Evolutionary conservation across 2,888 invertebrate genomes (phyloP), one percentile per base, ranked within the genome.

Genomic region (Caenorhabditis angaria): DNA sequence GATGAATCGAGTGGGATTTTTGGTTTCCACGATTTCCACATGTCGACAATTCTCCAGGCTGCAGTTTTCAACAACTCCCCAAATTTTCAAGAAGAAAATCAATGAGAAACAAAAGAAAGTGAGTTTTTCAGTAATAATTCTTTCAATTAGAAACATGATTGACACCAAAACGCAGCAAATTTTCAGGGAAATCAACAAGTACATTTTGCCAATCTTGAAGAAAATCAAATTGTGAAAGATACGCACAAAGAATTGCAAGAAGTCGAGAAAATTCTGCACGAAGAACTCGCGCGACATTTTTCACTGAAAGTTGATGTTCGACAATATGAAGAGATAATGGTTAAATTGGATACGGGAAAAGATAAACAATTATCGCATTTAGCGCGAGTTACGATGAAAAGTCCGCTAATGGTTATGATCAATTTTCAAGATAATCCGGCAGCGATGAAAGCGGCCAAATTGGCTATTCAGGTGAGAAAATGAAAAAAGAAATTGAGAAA

Each of bases 361-460:
- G 82, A 82, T 20, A 77, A 83, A 51, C 65, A 63, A 53, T 68
- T 85, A 65, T 80, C 82, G 5, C 69, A 72, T 29, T 53, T 85
- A 14, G 83, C 78, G 14, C 68, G 83, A 32, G 76, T 85, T 6
- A 61, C 81, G 3, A 53, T 85, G 50, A 83, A 84, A 59, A 78
- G 65, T 22, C 76, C 85, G 4, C 70, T 81, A 18, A 79, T 82
- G 69, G 77, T 85, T 20, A 78, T 82, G 76, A 80, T 85, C 54
- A 84, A 84, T 55, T 82, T 84, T 56, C 70, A 81, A n/a, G 82
- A 84, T 59, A 85, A 83, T 59, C 83, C 85, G 20, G 59, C 69
- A 4, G 82, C 82, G 1, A 83, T 85, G 35, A 82, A 83, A 61
- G 72, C 72, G 22, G 82, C 83, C 4, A 81, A 81, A 28, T 54